phyloP scores from a whole-genome alignment of 2,113 vertebrate genomes.

The Vulpes lagopus region DNA sequence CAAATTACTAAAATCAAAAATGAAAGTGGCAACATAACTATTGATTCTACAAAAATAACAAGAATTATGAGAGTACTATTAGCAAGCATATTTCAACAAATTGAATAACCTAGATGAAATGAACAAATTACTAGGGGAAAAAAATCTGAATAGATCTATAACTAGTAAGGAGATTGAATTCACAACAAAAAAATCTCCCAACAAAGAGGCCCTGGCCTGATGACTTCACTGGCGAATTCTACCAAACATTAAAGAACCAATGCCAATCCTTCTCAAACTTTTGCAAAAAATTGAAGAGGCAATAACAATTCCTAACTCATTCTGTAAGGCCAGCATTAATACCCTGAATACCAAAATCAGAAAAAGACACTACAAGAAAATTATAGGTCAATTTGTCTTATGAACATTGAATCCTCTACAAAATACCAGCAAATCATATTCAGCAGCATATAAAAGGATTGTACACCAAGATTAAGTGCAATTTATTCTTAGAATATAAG shows the following conservation, averaged over 20 bases:
- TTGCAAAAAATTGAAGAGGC: background rate
- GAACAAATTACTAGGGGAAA: background rate
- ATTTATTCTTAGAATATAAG: background rate
- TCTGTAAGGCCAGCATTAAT: background rate
- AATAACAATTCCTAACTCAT: too few relatives aligned
- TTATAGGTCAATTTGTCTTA: background rate
- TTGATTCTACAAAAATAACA: background rate
- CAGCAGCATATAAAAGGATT: background rate
- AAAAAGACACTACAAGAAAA: background rate
- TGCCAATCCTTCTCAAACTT: background rate
- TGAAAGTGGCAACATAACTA: background rate
- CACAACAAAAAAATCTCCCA: background rate
- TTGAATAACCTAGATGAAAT: background rate
- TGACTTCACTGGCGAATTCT: background rate
- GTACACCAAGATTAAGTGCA: background rate
- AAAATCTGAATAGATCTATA: background rate
- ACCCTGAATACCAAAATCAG: background rate
- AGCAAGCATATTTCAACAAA: background rate
- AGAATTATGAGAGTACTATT: background rate
- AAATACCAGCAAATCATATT: background rate
- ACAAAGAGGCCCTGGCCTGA: background rate
- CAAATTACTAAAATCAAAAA: background rate
- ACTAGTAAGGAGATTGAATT: background rate
- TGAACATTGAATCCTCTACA: background rate
- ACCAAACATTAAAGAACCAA: background rate